Conservation (phyloP, 2,888 invertebrate species). For the Elegia similella region DNA sequence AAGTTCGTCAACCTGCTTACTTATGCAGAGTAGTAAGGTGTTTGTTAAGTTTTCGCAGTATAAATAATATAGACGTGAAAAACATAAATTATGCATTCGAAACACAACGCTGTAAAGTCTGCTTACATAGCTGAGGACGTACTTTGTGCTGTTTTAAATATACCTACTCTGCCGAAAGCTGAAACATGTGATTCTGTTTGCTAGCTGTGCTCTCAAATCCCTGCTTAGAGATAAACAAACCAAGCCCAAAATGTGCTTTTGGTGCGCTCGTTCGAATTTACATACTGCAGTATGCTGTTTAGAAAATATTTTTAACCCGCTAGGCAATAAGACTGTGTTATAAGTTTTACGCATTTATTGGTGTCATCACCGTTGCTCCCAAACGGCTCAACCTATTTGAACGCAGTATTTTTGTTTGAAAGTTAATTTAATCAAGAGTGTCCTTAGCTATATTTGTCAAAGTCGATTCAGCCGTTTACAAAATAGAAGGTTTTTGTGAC, state of each 20-base stretch:
- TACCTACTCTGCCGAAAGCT: not conserved
- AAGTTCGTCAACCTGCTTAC: constrained; percentile 13
- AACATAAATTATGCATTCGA: constrained; percentile 9
- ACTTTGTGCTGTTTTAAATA: not conserved
- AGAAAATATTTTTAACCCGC: no score
- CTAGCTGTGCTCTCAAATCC: not conserved
- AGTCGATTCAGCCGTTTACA: no score
- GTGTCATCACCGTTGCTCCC: no score
- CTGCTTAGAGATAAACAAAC: not conserved
- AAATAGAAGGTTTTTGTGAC: no score
- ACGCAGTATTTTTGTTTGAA: no score
- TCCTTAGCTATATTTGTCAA: no score
- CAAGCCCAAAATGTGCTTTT: not conserved
- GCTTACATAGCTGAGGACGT: not conserved
- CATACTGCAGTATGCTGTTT: not conserved
- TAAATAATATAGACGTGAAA: constrained; percentile 5
- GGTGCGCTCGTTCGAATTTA: not conserved
- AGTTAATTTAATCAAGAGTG: no score
- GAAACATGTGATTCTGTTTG: not conserved
- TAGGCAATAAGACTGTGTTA: no score
- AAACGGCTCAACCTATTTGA: no score
- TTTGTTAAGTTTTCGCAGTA: constrained; percentile 13
- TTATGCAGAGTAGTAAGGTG: constrained; percentile 14
- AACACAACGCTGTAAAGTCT: not conserved
- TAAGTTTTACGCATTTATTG: no score